Base-by-base conservation (phyloP, 2,888 invertebrate genomes). In the Dicycla oo region DNA sequence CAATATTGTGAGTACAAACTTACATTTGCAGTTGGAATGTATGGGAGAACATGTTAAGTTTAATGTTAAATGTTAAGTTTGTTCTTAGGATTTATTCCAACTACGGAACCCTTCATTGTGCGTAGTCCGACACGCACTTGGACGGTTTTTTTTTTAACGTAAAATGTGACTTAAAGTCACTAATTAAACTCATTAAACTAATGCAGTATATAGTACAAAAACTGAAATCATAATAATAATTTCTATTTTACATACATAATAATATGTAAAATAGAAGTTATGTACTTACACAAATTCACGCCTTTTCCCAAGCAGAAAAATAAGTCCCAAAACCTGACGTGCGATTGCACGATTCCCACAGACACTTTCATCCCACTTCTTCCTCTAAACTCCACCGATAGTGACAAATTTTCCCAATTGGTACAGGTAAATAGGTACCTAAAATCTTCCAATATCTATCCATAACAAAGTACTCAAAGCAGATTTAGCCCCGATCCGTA, bases 401-500 rank as follows among this genome's bases (percentile, higher is more conserved):
- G 15, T n/a, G 0, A 34, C 3, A 74, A 63, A n/a, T 8, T 1
- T 4, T 40, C 0, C 5, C 15, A 38, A 11, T 40, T 20, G 10
- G 30, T 3, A 40, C 11, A 30, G 20, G 0, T 23, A 49, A 34
- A n/a, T 43, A 56, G 13, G 0, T n/a, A n/a, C 18, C 64, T 26
- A 15, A 18, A 63, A 43, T 11, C 7, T 15, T 34, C 53, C 13
- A 73, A 53, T 60, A 53, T n/a, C 43, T 47, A n/a, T 75, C n/a
- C 23, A 54, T 69, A 57, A 62, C 57, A 51, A 38, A 13, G 23
- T 20, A 53, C 45, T 34, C n/a, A 38, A 40, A 53, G 30, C 18
- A 56, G 56, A 53, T 54, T 76, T 49, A 57, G 67, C 18, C 23
- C 30, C 38, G 51, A 74, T 79, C 61, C 53, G 26, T 18, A 65